Base-by-base conservation (phyloP, 2,888 invertebrate species). In the Rambutsinella grinnellia region DNA sequence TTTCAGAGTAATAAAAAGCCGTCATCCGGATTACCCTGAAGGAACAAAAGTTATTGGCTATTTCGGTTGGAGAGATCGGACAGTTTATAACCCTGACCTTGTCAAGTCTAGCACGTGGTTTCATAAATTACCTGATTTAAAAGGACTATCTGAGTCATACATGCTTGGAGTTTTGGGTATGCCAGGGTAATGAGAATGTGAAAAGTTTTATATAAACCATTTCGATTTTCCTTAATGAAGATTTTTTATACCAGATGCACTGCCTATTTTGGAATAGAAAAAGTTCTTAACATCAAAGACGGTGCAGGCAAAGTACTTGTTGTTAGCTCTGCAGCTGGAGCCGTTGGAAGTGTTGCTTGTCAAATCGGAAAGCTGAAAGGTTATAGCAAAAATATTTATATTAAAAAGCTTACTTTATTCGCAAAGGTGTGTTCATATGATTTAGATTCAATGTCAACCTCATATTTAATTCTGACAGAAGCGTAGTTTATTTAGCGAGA, bases 351-450 rank as follows among this genome's bases (percentile, higher is more conserved):
- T 17, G 21, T 80, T 15, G 78, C 67, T 1, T 93, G 93, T 1
- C 94, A 94, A 88, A 91, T 94, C 79, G 93, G 90, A 1, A 94
- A 93, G 87, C 89, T 91, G 60, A 88, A 91, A 86, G 92, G 90
- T 88, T n/a, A n/a, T n/a, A n/a, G n/a, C n/a, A n/a, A n/a, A n/a
- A n/a, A n/a, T n/a, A n/a, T n/a, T n/a, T n/a, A n/a, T n/a, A n/a
- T n/a, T n/a, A n/a, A n/a, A n/a, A n/a, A n/a, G n/a, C n/a, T n/a
- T n/a, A n/a, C n/a, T n/a, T n/a, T n/a, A n/a, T n/a, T n/a, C n/a
- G n/a, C n/a, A n/a, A n/a, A n/a, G n/a, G n/a, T n/a, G n/a, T n/a
- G n/a, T n/a, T n/a, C n/a, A n/a, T n/a, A n/a, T n/a, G n/a, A n/a
- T n/a, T n/a, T n/a, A n/a, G n/a, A n/a, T n/a, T n/a, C n/a, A n/a